Evolutionary conservation across 30 jellyfish, hydroid and myxozoan species (phyloP).

Genomic region (Haliclystus octoradiatus): DNA sequence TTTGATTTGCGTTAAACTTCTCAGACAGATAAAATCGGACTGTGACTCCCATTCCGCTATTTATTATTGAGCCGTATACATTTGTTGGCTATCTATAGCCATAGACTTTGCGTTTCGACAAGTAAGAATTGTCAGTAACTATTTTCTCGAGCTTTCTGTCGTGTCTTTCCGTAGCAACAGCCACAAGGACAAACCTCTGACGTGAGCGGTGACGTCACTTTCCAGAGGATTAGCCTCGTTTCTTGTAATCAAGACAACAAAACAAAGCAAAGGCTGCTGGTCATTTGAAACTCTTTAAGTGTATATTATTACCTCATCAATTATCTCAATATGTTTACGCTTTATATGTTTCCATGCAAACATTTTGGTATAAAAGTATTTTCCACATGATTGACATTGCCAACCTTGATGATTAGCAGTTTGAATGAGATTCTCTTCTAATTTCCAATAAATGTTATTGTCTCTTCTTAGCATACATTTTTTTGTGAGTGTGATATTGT

Average conservation of each 20-base stretch:
- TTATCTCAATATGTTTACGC: constrained; percentile 31
- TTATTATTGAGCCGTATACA: no score
- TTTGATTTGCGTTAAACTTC: no score
- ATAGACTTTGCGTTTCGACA: no score
- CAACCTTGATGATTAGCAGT: constrained; percentile 10
- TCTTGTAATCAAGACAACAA: no score
- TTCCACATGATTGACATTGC: constrained; percentile 62
- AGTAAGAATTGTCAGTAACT: no score
- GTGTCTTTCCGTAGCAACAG: no score
- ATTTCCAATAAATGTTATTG: constrained; percentile 21
- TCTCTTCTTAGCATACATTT: constrained; percentile 21
- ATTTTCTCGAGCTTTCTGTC: no score
- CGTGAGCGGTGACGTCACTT: no score
- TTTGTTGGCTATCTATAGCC: no score
- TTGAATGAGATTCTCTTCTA: constrained; percentile 12
- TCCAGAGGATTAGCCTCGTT: neutral
- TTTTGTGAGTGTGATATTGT: constrained; percentile 18
- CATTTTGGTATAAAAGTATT: constrained; percentile 25
- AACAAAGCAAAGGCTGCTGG: neutral
- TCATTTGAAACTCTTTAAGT: neutral
- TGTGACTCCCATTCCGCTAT: no score
- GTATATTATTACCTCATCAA: constrained; percentile 9
- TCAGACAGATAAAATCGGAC: no score
- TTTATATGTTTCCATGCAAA: constrained; percentile 31
- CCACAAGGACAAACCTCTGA: no score